phyloP scores from a whole-genome alignment of 2,888 invertebrate genomes.

The Glyphotaelius pellucidus region DNA sequence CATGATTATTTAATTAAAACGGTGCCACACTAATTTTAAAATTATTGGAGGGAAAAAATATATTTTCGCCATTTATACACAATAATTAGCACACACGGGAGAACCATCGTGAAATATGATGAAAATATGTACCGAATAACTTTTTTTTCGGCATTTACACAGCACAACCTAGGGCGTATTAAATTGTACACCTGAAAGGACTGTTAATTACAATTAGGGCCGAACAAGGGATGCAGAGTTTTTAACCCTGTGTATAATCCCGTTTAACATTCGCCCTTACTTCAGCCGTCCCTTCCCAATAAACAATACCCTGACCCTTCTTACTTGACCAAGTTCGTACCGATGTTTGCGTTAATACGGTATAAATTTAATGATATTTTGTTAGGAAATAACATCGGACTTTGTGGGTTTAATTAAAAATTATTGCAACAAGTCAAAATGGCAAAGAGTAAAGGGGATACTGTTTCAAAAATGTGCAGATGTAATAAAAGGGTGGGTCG shows the following conservation, averaged over 20 bases:
- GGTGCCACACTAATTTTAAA: too few relatives aligned
- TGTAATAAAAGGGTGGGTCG: background rate
- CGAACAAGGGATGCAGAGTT: constrained; percentile 20
- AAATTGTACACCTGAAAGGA: constrained; percentile 35
- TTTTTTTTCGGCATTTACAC: background rate
- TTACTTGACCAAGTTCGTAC: constrained; percentile 12
- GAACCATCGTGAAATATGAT: background rate
- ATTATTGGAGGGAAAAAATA: too few relatives aligned
- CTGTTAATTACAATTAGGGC: constrained; percentile 31
- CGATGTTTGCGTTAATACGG: constrained; percentile 28
- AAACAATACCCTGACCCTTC: constrained; percentile 41
- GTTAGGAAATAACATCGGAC: constrained; percentile 3
- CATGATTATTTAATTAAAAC: too few relatives aligned
- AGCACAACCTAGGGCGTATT: background rate
- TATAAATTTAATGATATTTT: constrained; percentile 30
- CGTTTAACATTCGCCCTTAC: constrained; percentile 25
- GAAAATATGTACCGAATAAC: background rate
- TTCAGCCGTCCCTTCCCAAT: background rate
- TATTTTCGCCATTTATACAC: background rate
- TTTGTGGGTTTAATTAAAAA: constrained; percentile 26
- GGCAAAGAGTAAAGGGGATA: constrained; percentile 13
- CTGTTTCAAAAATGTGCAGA: background rate
- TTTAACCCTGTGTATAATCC: constrained; percentile 32
- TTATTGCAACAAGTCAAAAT: constrained; percentile 35
- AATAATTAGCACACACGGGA: background rate